These are phyloP conservation scores for Bemisia tabaci DNA, from an alignment of 1,140 invertebrate genomes.

Conservation along the genomic window DNA sequence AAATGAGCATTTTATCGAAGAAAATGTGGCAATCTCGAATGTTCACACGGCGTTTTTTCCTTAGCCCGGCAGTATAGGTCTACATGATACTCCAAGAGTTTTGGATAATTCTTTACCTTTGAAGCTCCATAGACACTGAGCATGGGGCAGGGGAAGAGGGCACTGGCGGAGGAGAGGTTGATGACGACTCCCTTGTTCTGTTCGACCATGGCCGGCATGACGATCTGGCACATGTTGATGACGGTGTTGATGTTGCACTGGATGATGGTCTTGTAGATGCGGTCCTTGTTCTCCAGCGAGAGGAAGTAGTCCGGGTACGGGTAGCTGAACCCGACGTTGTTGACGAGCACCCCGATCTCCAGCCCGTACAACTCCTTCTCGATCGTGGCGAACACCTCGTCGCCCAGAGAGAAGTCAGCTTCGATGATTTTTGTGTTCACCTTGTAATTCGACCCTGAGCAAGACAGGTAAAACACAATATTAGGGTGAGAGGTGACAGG, in stretches of 20 bases:
- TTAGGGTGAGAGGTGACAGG: no score
- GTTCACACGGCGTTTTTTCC: no score
- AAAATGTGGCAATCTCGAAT: no score
- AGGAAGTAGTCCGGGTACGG: constrained; percentile 73
- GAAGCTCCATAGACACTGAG: constrained; percentile 76
- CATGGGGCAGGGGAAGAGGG: constrained; percentile 63
- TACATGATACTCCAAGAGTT: no score
- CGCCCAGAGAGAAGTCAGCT: constrained; percentile 64
- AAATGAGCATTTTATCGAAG: no score
- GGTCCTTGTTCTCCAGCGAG: constrained; percentile 40
- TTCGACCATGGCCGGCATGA: constrained; percentile 80
- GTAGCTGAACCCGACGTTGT: constrained; percentile 92
- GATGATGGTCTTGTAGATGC: constrained; percentile 33
- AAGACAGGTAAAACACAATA: no score
- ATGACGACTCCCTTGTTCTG: constrained; percentile 74
- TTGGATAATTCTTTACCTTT: constrained; percentile 56
- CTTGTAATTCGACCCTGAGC: constrained; percentile 49
- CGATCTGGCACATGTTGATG: constrained; percentile 49
- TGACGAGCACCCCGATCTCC: constrained; percentile 83
- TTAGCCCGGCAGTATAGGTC: no score
- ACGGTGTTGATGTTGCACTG: constrained; percentile 45
- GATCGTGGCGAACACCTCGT: constrained; percentile 61
- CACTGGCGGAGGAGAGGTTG: constrained; percentile 79
- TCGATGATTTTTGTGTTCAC: constrained; percentile 70
- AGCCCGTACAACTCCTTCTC: constrained; percentile 55